A percentile compares a stretch with the other conserved stretches of the same genome.
Conservation (phyloP, 2,113 vertebrate genomes). For the Barnardius zonarius region DNA sequence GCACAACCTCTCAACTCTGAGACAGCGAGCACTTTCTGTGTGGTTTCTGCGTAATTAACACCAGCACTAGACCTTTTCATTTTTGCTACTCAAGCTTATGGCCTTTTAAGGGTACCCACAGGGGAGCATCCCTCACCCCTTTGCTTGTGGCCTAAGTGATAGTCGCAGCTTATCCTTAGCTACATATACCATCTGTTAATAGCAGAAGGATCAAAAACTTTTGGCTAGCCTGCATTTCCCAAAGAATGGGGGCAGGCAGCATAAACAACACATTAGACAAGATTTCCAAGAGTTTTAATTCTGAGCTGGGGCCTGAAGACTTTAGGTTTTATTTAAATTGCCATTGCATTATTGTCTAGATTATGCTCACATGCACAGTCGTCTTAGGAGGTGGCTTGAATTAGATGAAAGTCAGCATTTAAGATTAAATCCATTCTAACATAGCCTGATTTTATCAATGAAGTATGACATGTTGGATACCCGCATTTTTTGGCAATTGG, state of each 20-base stretch:
- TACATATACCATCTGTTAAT: conserved; percentile 95
- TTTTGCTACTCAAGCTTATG: conserved; percentile 98
- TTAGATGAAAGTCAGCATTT: neutral
- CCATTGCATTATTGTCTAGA: neutral
- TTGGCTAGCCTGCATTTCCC: conserved; percentile 77
- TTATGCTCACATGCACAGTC: conserved; percentile 9
- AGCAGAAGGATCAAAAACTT: conserved; percentile 89
- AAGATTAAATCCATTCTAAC: neutral
- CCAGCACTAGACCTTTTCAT: conserved; percentile 97
- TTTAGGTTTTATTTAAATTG: conserved; percentile 32
- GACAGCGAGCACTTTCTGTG: conserved; percentile 99
- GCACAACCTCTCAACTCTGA: conserved; percentile 98
- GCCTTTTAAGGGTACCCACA: conserved; percentile 96
- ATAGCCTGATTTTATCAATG: neutral
- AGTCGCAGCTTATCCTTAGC: conserved; percentile 85
- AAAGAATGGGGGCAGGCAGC: conserved; percentile 69
- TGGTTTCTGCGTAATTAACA: conserved; percentile 99
- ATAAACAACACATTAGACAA: conserved; percentile 58
- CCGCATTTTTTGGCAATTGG: neutral
- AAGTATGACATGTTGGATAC: neutral
- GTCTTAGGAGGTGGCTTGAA: neutral
- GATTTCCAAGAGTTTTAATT: conserved; percentile 56
- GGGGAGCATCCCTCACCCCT: conserved; percentile 91
- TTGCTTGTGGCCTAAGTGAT: conserved; percentile 84
- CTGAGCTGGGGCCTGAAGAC: conserved; percentile 9